Conservation (phyloP, 2,888 invertebrate genomes). For the Formica aserva region DNA sequence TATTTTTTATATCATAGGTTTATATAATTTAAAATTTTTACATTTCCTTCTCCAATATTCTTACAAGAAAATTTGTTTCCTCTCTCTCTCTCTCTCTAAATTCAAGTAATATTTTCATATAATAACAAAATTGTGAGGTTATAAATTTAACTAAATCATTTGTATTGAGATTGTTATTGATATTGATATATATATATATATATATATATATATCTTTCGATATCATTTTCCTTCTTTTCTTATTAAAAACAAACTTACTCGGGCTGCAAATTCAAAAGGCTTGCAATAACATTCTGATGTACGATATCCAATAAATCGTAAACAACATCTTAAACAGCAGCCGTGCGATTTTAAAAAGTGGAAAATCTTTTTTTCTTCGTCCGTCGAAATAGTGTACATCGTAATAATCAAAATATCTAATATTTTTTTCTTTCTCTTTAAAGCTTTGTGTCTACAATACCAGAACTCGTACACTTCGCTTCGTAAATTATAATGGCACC, state of each 20-base stretch:
- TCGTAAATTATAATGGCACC: too few relatives aligned
- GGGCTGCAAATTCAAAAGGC: slow-evolving; percentile 85
- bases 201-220: neutral
- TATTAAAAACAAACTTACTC: slow-evolving; percentile 85
- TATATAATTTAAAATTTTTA: neutral
- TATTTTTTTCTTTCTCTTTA: neutral
- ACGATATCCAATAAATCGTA: slow-evolving; percentile 89
- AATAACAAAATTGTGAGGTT: neutral
- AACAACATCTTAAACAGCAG: slow-evolving; percentile 90
- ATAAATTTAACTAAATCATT: neutral
- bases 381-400: slow-evolving; percentile 54
- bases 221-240: neutral
- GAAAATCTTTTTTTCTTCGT: slow-evolving; percentile 70
- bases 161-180: neutral
- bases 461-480: too few relatives aligned
- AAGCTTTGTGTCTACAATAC: neutral
- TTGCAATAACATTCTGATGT: slow-evolving; percentile 87
- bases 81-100: neutral
- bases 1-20: neutral
- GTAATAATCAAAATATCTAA: neutral
- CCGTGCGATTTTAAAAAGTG: slow-evolving; percentile 84
- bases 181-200: neutral
- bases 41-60: neutral
- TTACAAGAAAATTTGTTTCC: neutral
- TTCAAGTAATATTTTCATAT: neutral